Evolutionary conservation across 2,888 invertebrate species (phyloP), one percentile per base, ranked within the genome.

Genomic region (Meiosimyza decipiens): DNA sequence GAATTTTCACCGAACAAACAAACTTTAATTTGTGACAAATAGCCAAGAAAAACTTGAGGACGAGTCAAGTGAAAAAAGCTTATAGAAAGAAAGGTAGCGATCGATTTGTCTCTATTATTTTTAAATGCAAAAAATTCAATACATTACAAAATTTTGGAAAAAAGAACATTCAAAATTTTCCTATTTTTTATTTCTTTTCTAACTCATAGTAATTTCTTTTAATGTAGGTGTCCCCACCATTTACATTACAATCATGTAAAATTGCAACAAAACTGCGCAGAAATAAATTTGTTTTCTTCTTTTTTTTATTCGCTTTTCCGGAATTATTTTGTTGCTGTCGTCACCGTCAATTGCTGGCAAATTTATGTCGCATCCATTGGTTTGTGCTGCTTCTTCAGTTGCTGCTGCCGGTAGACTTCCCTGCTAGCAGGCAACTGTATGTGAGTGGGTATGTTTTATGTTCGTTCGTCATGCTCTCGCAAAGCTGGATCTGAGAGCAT

Each of bases 341-440:
- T 72, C 74, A 74, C 71, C 69, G 65, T 71, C 74, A 73, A 75
- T 73, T 75, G 71, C 65, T 71, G 73, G 73, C 74, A 75, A 75
- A 74, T 74, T 72, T 74, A 74, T 72, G 63, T 72, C 62, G 66
- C 51, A 66, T 57, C 54, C 66, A 18, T 57, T 7, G 50, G 33
- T 16, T 33, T 57, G 54, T 54, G 7, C 54, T 54, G n/a, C 54
- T 16, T 54, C 54, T 54, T 7, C 54, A 11, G 6, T 54, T 22
- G 59, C 50, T 59, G 18, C n/a, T 50, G 50, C 47, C 33, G 68
- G 18, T 28, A 22, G 1, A 50, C 18, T 49, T 69, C 28, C 22
- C 47, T 47, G 18, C 16, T 57, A 9, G 9, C 57, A 22, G 57
- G 18, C 5, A 15, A 22, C 12, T 47, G 7, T 40, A 15, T 16